Base-by-base conservation (phyloP, 1,140 invertebrate species). In the Lepidurus arcticus region DNA sequence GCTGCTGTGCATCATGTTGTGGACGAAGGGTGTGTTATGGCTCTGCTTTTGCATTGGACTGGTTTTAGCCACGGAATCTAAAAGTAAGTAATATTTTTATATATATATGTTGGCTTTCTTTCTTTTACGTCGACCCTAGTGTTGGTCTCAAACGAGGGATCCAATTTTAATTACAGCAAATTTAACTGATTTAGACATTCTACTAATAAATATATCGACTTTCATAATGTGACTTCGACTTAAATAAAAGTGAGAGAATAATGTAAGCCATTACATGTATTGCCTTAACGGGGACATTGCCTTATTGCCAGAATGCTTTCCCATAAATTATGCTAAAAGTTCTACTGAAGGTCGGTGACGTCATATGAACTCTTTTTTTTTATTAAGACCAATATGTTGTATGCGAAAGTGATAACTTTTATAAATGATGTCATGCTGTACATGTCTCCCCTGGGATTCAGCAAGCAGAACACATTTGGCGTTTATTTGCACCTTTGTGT, bases 1-100 rank as follows among this genome's bases (percentile, higher is more conserved):
- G n/a, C n/a, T n/a, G n/a, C 34, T 34, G 34, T 34, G 34, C 34
- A 21, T 65, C 53, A 65, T 65, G 53, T 65, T 65, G 53, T 65
- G 53, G 53, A 65, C 16, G 21, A 13, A 65, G 53, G 53, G 53
- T 65, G 53, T 65, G 53, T 65, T 65, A 65, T 65, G 53, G n/a
- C 53, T 65, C 0, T 65, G 53, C 53, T 7, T 65, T 21, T n/a
- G 53, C 53, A n/a, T 65, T 65, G 21, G 53, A 4, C 53, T 65
- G 53, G 53, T 65, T 65, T 16, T 9, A 16, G 53, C 53, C 53
- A 65, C 53, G 16, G 53, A 65, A 65, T n/a, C 53, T 21, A 65
- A 65, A 65, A 65, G 53, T 65, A 65, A 65, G 8, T 21, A 9
- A 65, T 7, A 65, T 21, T 16, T 65, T 65, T 16, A 47, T 65